phyloP scores from a whole-genome alignment of 2,888 invertebrate genomes.

The Gisinianus flammeolus region DNA sequence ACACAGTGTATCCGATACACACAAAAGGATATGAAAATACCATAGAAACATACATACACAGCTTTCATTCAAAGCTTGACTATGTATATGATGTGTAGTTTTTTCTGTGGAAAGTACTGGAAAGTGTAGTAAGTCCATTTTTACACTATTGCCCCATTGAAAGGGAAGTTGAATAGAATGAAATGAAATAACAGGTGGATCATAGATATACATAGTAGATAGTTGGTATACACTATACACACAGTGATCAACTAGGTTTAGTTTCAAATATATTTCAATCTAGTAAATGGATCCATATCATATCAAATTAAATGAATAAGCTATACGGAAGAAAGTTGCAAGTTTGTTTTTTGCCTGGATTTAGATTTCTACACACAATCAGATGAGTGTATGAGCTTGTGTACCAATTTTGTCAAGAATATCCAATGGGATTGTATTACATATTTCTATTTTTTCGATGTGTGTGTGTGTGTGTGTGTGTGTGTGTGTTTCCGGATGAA shows the following conservation, averaged over 20 bases:
- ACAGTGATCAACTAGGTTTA: not conserved
- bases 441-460: no score
- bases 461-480: no score
- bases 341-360: constrained; percentile 12
- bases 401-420: not conserved
- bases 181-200: constrained; percentile 40
- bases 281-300: constrained; percentile 33
- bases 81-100: not conserved
- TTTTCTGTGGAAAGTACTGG: no score
- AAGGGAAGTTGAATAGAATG: constrained; percentile 20
- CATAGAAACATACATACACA: no score
- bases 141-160: constrained; percentile 39
- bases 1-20: not conserved
- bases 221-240: not conserved
- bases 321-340: not conserved
- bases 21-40: not conserved
- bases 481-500: not conserved
- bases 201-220: constrained; percentile 17
- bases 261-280: constrained; percentile 42
- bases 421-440: constrained; percentile 9
- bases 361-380: no score
- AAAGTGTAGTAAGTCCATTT: no score
- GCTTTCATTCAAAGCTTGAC: no score
- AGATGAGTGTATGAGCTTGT: no score
- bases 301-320: constrained; percentile 22